phyloP scores from a whole-genome alignment of 2,797 vertebrate species.

The Pangasius macronema region DNA sequence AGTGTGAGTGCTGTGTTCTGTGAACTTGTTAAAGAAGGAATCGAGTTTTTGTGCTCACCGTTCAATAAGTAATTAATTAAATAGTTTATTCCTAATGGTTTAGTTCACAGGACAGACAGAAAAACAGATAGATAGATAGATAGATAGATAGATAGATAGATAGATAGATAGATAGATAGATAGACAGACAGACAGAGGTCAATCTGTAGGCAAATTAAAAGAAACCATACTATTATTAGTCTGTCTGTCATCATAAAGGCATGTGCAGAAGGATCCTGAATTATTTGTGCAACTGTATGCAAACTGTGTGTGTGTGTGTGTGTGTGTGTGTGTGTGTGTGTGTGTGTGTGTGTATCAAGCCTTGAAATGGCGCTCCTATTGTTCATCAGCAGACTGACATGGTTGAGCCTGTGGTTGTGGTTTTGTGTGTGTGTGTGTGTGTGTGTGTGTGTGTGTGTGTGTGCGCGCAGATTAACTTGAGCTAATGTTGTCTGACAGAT shows the following conservation, averaged over 20 bases:
- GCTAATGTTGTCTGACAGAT: slow-evolving; percentile 73
- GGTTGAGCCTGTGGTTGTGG: slow-evolving; percentile 33
- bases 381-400: slow-evolving; percentile 49
- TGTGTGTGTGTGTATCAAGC: slow-evolving; percentile 30
- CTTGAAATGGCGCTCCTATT: slow-evolving; percentile 46
- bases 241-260: background rate
- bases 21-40: slow-evolving; percentile 26
- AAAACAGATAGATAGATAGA: background rate
- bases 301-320: slow-evolving; percentile 14
- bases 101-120: background rate
- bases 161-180: background rate
- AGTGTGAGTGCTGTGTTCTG: slow-evolving; percentile 17
- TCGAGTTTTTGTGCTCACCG: slow-evolving; percentile 56
- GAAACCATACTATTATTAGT: background rate
- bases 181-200: background rate
- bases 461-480: slow-evolving; percentile 66
- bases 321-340: slow-evolving; percentile 25
- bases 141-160: background rate
- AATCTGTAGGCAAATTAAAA: background rate
- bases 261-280: background rate
- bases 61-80: slow-evolving; percentile 72
- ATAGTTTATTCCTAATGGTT: slow-evolving; percentile 65
- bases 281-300: slow-evolving; percentile 13
- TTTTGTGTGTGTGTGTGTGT: slow-evolving; percentile 17
- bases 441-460: slow-evolving; percentile 32